These are phyloP conservation scores for Zygogramma bicolorata DNA, from an alignment of 2,888 invertebrate species.

Conservation along the genomic window DNA sequence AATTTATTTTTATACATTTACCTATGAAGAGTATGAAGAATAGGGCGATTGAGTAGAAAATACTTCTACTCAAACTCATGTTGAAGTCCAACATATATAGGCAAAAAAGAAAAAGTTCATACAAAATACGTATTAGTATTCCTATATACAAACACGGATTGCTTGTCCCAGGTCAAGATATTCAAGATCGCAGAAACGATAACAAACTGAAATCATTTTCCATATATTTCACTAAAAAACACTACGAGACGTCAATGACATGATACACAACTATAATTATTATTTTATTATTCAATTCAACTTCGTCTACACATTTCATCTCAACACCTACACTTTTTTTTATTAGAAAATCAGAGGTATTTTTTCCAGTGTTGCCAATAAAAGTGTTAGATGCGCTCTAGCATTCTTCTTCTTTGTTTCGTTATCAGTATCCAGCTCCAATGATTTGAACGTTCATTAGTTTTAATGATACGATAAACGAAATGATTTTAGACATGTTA, in stretches of 20 bases:
- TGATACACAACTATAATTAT: background rate
- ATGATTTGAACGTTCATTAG: too few species aligned
- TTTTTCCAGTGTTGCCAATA: conserved; percentile 1
- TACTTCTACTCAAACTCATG: background rate
- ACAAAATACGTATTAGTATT: conserved; percentile 48
- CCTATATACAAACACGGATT: conserved; percentile 55
- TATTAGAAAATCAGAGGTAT: background rate
- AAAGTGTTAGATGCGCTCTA: too few species aligned
- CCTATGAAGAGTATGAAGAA: background rate
- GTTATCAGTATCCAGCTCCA: too few species aligned
- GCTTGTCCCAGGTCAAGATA: conserved; percentile 59
- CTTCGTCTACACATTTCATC: background rate
- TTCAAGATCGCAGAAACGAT: background rate
- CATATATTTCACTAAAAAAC: background rate
- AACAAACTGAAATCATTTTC: background rate
- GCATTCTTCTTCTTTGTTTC: too few species aligned
- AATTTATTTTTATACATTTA: conserved; percentile 1
- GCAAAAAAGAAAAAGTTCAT: conserved; percentile 25
- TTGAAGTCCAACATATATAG: background rate
- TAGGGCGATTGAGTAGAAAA: background rate
- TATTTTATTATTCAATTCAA: background rate
- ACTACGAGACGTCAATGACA: background rate
- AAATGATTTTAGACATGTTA: too few species aligned
- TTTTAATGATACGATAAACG: too few species aligned
- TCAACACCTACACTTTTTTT: background rate